Evolutionary conservation across 2,888 invertebrate species (phyloP).

Genomic region (Macaria notata): DNA sequence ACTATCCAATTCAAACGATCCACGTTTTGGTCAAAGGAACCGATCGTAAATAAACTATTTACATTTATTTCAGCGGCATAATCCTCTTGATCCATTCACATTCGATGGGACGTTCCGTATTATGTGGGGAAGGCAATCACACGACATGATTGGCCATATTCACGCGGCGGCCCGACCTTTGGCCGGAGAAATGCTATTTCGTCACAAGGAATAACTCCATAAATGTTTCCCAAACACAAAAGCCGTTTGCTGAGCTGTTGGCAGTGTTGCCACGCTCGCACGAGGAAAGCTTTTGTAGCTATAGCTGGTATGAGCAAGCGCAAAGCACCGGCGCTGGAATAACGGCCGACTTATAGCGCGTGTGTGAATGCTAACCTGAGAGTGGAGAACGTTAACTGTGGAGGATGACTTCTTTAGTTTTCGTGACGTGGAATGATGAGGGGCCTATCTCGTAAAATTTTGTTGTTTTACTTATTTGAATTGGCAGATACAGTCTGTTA

Average conservation of each 20-base stretch:
- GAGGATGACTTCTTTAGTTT: no score
- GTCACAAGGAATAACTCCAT: slow-evolving; percentile 28
- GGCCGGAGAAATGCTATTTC: slow-evolving; percentile 23
- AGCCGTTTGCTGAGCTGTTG: slow-evolving; percentile 22
- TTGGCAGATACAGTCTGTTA: no score
- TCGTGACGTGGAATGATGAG: no score
- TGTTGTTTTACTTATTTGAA: no score
- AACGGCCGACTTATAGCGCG: neutral
- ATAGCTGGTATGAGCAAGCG: slow-evolving; percentile 19
- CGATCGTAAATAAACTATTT: slow-evolving; percentile 11
- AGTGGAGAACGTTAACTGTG: no score
- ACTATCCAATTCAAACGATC: no score
- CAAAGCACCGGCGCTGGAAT: slow-evolving; percentile 2
- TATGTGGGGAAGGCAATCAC: slow-evolving; percentile 26
- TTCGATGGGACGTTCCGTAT: slow-evolving; percentile 19
- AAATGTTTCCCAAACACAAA: slow-evolving; percentile 36
- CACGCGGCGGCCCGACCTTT: slow-evolving; percentile 17
- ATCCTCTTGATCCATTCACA: slow-evolving; percentile 17
- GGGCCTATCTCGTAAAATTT: no score
- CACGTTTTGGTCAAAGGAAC: neutral
- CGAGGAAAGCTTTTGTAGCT: slow-evolving; percentile 21
- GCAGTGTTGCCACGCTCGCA: neutral
- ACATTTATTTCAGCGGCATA: slow-evolving; percentile 13
- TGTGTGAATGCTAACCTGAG: no score
- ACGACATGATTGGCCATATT: slow-evolving; percentile 45